Base-by-base conservation (phyloP, 1,140 invertebrate genomes). In the Drosophila lacteicornis region DNA sequence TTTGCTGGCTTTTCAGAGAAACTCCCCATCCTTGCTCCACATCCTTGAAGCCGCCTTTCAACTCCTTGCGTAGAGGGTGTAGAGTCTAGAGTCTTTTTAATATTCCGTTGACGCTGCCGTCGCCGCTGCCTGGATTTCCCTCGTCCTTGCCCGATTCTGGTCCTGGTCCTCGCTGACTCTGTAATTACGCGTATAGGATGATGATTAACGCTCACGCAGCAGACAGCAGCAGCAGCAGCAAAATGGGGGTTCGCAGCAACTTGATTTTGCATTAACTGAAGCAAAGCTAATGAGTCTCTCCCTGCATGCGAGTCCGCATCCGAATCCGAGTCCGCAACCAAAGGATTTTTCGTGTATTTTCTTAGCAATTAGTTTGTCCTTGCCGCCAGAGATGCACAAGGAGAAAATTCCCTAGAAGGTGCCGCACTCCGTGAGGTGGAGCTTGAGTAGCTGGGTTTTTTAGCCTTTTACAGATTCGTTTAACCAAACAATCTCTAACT, bases 131-230 rank as follows among this genome's bases (percentile, higher is more conserved):
- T 36, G 27, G 40, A 46, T 13, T 69, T 38, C 38, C 42, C n/a
- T 42, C 22, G 42, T 15, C 42, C 40, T 42, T 22, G 42, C n/a
- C 42, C 40, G 15, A n/a, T n/a, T 38, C 43, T 36, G 8, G 19
- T n/a, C 46, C 43, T 36, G 8, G 33, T 67, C 46, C 61, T 62
- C 12, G 27, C 65, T 62, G 75, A 78, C 75, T 79, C 67, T 88
- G 78, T 90, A 88, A 88, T 88, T 88, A 88, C 84, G 85, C 84
- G 84, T 87, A 87, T 87, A 88, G 84, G 84, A 87, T 88, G 84
- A 87, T 87, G 84, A 87, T 87, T 88, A 87, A 87, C 84, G 84
- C 77, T 60, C 80, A 79, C 70, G 82, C 82, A 86, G 70, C 19
- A 61, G 46, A 66, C 73, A 53, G 73, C 50, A 38, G 47, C 27